Conservation (phyloP, 1,140 invertebrate species). For the Orius laevigatus region DNA sequence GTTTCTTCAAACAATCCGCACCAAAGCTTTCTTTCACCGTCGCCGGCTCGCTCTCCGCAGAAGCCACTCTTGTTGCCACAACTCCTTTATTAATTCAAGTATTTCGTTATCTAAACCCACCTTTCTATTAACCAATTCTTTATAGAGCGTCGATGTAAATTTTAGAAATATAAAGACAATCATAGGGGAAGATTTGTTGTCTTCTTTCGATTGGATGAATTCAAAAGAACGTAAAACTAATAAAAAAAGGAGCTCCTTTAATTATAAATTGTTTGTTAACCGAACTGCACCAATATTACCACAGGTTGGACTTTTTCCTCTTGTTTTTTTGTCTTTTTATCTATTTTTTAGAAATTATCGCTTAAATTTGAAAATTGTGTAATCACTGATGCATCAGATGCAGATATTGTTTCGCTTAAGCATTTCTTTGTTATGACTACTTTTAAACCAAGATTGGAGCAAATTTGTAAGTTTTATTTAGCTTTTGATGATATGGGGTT, state of each 20-base stretch:
- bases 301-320: conserved; percentile 1
- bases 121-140: background rate
- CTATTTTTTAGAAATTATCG: conserved; percentile 15
- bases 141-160: conserved; percentile 2
- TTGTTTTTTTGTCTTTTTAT: background rate
- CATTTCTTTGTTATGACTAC: conserved; percentile 17
- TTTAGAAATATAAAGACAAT: conserved; percentile 4
- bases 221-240: background rate
- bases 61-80: conserved; percentile 55
- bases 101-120: conserved; percentile 10
- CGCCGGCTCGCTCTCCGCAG: conserved; percentile 50
- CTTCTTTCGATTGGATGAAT: background rate
- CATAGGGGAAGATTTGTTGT: conserved; percentile 3
- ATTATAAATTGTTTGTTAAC: conserved; percentile 7
- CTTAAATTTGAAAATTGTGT: conserved; percentile 14
- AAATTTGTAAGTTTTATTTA: conserved; percentile 9
- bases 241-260: background rate
- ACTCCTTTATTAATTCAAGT: conserved; percentile 63
- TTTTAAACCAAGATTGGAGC: conserved; percentile 5
- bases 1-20: conserved; percentile 29
- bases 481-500: too few relatives aligned
- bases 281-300: conserved; percentile 9
- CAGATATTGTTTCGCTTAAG: conserved; percentile 30
- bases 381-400: conserved; percentile 12
- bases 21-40: conserved; percentile 40